A percentile compares a stretch with the other conserved stretches of the same genome.
These are phyloP conservation scores for Synchiropus splendidus DNA, from an alignment of 2,113 vertebrate genomes.

Conservation along the genomic window DNA sequence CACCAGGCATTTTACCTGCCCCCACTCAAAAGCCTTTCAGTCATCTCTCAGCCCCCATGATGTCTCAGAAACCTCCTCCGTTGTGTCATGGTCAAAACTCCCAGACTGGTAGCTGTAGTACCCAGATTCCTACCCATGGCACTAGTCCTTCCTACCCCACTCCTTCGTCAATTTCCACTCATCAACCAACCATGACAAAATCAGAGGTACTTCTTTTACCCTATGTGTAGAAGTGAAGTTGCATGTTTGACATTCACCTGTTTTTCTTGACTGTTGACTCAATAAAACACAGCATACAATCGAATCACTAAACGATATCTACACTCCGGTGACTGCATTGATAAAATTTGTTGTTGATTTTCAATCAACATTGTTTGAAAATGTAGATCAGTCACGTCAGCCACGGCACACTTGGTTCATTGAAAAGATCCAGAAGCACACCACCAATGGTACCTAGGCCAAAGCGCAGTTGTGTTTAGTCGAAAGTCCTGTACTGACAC, in stretches of 20 bases:
- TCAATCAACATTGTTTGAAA: no score
- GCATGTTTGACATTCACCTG: constrained; percentile 23
- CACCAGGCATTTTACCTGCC: constrained; percentile 29
- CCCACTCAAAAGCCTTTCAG: constrained; percentile 5
- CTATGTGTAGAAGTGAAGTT: background rate
- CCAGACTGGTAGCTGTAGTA: background rate
- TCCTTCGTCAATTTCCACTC: constrained; percentile 10
- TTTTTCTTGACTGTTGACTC: constrained; percentile 3
- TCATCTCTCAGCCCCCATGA: background rate
- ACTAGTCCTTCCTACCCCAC: constrained; percentile 4
- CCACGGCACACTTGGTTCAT: no score
- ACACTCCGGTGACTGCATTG: no score
- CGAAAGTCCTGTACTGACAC: no score
- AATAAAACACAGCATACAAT: no score
- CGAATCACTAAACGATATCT: no score
- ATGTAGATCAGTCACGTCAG: no score
- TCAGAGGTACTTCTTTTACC: constrained; percentile 48
- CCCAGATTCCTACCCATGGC: no score
- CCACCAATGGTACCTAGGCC: no score
- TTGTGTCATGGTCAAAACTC: background rate
- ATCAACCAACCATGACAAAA: constrained; percentile 26
- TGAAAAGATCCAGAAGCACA: no score
- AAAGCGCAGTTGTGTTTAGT: no score
- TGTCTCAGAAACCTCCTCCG: constrained; percentile 4
- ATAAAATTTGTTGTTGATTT: no score